Evolutionary conservation across 2,797 vertebrate genomes (phyloP).

Genomic region (Uromys caudimaculatus): DNA sequence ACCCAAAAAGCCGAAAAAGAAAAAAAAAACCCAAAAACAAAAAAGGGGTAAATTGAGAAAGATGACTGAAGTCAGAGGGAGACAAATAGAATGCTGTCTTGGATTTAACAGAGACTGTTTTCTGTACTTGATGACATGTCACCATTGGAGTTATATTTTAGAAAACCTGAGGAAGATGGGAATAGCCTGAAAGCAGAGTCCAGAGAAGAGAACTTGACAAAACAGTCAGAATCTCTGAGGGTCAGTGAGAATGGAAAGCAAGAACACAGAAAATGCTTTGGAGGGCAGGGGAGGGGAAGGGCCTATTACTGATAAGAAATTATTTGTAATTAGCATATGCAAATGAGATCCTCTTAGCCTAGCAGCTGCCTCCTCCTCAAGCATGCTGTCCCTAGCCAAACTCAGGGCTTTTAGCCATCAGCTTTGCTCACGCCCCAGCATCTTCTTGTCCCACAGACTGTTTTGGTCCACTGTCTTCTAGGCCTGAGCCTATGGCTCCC

Average conservation of each 20-base stretch:
- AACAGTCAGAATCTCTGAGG: neutral
- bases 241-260: neutral
- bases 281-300: neutral
- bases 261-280: neutral
- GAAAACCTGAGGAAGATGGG: neutral
- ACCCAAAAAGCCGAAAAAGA: neutral
- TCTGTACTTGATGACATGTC: neutral
- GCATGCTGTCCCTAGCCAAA: neutral
- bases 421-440: neutral
- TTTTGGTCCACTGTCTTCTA: neutral
- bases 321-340: slow-evolving; percentile 28
- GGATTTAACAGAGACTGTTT: neutral
- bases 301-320: slow-evolving; percentile 29
- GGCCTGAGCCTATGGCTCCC: neutral
- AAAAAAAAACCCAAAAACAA: neutral
- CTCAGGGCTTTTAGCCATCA: neutral
- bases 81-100: too few species aligned
- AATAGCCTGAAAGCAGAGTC: slow-evolving; percentile 10
- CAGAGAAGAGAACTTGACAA: neutral
- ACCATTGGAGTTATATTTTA: slow-evolving; percentile 7
- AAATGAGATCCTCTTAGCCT: neutral
- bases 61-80: neutral
- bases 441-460: neutral
- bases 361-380: neutral
- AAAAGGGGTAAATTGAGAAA: neutral